phyloP scores from a whole-genome alignment of 2,797 vertebrate genomes.

The Cirrhinus molitorella region DNA sequence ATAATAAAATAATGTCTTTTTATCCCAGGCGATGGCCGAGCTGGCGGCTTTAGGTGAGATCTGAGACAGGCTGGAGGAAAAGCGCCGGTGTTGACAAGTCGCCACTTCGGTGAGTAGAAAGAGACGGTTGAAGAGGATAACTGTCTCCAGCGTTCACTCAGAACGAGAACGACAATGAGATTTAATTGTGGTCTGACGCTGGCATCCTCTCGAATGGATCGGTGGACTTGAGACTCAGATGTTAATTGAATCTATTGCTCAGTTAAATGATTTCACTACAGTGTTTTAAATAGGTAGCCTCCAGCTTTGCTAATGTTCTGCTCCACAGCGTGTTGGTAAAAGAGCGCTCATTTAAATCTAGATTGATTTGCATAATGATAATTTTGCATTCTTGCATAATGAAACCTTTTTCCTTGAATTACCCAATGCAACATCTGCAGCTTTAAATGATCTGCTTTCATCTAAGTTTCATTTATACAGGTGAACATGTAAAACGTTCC shows the following conservation, averaged over 20 bases:
- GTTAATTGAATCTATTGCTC: conserved; percentile 83
- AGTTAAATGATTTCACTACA: conserved; percentile 81
- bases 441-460: conserved; percentile 53
- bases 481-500: conserved; percentile 48
- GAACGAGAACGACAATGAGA: conserved; percentile 47
- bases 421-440: conserved; percentile 52
- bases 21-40: conserved; percentile 79
- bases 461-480: conserved; percentile 56
- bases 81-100: conserved; percentile 6
- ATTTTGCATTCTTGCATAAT: conserved; percentile 67
- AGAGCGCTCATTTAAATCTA: conserved; percentile 80
- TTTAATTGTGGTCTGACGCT: conserved; percentile 53
- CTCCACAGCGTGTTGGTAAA: conserved; percentile 82
- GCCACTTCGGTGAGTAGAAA: conserved; percentile 40
- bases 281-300: conserved; percentile 80
- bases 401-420: conserved; percentile 59
- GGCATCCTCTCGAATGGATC: conserved; percentile 55
- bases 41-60: conserved; percentile 71
- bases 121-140: conserved; percentile 27
- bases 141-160: conserved; percentile 32
- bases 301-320: conserved; percentile 79
- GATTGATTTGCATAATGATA: conserved; percentile 81
- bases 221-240: conserved; percentile 74
- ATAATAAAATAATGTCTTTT: conserved; percentile 83
- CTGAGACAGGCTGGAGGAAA: conserved; percentile 47